Conservation (phyloP, 2,113 vertebrate species). For the Salvelinus alpinus region DNA sequence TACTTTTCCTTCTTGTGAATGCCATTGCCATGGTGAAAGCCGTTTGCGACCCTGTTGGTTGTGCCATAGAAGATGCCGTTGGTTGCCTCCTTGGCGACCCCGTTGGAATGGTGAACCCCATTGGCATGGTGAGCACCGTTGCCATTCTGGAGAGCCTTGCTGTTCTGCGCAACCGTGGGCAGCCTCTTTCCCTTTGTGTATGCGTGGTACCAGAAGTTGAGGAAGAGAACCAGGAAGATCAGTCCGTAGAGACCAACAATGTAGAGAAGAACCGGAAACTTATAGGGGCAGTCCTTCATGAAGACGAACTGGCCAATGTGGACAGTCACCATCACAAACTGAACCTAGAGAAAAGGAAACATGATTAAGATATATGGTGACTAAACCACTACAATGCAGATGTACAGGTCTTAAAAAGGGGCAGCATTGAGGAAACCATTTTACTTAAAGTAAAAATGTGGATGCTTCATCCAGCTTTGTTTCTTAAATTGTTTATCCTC, state of each 20-base stretch:
- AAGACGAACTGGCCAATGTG: constrained; percentile 84
- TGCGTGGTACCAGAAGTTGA: constrained; percentile 86
- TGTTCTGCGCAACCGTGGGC: constrained; percentile 73
- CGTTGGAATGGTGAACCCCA: background rate
- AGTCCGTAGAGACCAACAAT: constrained; percentile 79
- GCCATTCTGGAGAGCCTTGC: constrained; percentile 41
- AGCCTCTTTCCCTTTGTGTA: constrained; percentile 82
- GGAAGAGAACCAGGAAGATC: constrained; percentile 82
- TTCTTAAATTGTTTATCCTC: too few relatives aligned
- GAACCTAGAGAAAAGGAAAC: constrained; percentile 65
- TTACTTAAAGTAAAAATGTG: too few relatives aligned
- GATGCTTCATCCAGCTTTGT: too few relatives aligned
- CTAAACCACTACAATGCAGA: background rate
- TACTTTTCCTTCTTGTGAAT: constrained; percentile 28
- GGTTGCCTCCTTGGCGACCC: background rate
- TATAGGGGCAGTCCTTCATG: constrained; percentile 81
- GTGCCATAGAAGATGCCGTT: background rate
- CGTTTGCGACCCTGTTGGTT: background rate
- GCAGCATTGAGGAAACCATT: too few relatives aligned
- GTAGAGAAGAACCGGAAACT: constrained; percentile 83
- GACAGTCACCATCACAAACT: constrained; percentile 78
- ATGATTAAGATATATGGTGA: background rate
- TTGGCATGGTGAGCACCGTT: constrained; percentile 6
- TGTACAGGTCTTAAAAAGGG: too few relatives aligned
- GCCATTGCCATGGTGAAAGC: background rate